phyloP scores from a whole-genome alignment of 2,888 invertebrate genomes.

The Marasmarcha lunaedactyla region DNA sequence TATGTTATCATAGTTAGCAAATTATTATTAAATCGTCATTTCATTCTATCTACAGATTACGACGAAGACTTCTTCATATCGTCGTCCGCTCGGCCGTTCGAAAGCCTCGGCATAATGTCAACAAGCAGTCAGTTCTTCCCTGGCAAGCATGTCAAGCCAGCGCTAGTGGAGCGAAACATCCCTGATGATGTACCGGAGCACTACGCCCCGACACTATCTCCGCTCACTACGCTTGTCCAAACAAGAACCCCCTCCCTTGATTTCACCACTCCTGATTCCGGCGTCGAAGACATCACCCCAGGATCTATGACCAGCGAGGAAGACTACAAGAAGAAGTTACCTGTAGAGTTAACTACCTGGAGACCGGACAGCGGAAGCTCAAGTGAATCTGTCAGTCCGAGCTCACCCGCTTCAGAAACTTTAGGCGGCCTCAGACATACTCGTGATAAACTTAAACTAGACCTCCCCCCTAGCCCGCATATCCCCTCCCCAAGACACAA shows the following conservation, averaged over 20 bases:
- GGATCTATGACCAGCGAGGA: constrained; percentile 43
- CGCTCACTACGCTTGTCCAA: constrained; percentile 21
- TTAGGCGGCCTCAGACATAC: constrained; percentile 81
- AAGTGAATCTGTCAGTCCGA: constrained; percentile 55
- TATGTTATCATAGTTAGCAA: no score
- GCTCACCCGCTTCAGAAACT: constrained; percentile 48
- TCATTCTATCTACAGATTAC: constrained; percentile 41
- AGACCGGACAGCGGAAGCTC: constrained; percentile 50
- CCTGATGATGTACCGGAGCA: constrained; percentile 29
- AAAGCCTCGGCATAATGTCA: constrained; percentile 66
- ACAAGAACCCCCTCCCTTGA: constrained; percentile 45
- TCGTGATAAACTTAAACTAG: constrained; percentile 77
- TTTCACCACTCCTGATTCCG: constrained; percentile 73
- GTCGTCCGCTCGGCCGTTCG: constrained; percentile 79
- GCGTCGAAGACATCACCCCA: constrained; percentile 73
- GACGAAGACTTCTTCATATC: constrained; percentile 81
- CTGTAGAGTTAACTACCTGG: constrained; percentile 28
- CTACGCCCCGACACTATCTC: constrained; percentile 20
- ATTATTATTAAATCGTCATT: no score
- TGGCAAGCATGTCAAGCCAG: constrained; percentile 58
- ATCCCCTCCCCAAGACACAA: constrained; percentile 48
- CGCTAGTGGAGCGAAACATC: constrained; percentile 25
- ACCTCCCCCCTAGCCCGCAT: constrained; percentile 73
- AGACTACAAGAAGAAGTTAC: constrained; percentile 36
- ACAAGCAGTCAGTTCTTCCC: constrained; percentile 79